Evolutionary conservation across 64 coral and sea anemone species (phyloP).

Genomic region (Actinia equina): DNA sequence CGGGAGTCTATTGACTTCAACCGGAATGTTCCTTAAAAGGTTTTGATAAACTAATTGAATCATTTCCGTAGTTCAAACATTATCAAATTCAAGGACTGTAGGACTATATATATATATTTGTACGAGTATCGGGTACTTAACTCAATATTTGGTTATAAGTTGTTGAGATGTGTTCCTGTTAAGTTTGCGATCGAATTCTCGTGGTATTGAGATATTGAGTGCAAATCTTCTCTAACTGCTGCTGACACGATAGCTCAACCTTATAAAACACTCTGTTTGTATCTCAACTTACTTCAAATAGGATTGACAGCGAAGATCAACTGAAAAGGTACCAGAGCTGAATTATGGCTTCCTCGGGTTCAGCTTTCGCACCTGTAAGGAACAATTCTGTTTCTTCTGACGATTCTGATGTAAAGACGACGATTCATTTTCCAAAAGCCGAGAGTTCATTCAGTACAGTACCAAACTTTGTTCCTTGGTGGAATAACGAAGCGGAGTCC

Average conservation of each 20-base stretch:
- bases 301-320: not conserved
- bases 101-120: not conserved
- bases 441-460: not conserved
- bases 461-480: not conserved
- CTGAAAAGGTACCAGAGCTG: not conserved
- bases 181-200: not conserved
- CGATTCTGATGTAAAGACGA: conserved; percentile 3
- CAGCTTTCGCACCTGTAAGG: not conserved
- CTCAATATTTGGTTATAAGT: not conserved
- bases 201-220: conserved; percentile 11
- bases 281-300: not conserved
- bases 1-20: not conserved
- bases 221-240: not conserved
- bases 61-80: not conserved
- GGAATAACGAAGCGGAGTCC: not conserved
- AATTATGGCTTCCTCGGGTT: not conserved
- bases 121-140: not conserved
- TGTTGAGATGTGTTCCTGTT: not conserved
- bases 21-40: conserved; percentile 6
- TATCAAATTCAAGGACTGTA: not conserved
- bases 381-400: conserved; percentile 1
- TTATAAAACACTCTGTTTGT: not conserved
- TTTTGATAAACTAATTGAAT: not conserved
- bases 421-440: conserved; percentile 17
- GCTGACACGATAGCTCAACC: conserved; percentile 1